Percentiles rank a stretch among this genome's conserved stretches.
phyloP scores from a whole-genome alignment of 1,140 invertebrate species.

The Aculops lycopersici region DNA sequence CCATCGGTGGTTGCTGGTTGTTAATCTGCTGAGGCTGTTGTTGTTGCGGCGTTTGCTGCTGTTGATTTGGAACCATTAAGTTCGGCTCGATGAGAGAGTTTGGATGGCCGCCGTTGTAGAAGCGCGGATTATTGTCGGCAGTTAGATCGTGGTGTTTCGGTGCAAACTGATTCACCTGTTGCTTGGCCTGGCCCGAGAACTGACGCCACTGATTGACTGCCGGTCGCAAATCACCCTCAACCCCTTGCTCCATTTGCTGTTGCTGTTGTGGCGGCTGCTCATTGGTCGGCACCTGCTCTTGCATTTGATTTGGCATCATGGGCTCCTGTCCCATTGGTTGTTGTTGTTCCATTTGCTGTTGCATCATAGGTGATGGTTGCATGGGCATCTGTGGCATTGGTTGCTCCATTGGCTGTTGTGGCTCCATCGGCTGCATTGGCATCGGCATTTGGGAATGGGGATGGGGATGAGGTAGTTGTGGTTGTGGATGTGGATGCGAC shows the following conservation, averaged over 20 bases:
- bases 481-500: too few relatives aligned
- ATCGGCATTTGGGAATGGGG: background rate
- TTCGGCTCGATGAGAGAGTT: background rate
- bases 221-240: background rate
- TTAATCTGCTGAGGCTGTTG: too few relatives aligned
- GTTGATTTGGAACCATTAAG: background rate
- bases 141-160: background rate
- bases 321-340: background rate
- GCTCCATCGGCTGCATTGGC: background rate
- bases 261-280: background rate
- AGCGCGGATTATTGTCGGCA: background rate
- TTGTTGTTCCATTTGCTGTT: background rate
- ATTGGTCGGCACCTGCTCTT: background rate
- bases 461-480: too few relatives aligned
- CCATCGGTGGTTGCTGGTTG: too few relatives aligned
- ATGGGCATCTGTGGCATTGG: background rate
- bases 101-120: background rate
- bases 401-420: too few relatives aligned
- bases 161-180: background rate
- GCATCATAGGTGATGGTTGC: background rate
- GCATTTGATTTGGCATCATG: background rate
- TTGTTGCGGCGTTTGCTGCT: background rate
- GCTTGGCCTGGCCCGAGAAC: background rate
- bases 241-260: background rate
- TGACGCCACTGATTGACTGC: background rate